Evolutionary conservation across 2,888 invertebrate genomes (phyloP).

Genomic region (Drosophila suboccidentalis): DNA sequence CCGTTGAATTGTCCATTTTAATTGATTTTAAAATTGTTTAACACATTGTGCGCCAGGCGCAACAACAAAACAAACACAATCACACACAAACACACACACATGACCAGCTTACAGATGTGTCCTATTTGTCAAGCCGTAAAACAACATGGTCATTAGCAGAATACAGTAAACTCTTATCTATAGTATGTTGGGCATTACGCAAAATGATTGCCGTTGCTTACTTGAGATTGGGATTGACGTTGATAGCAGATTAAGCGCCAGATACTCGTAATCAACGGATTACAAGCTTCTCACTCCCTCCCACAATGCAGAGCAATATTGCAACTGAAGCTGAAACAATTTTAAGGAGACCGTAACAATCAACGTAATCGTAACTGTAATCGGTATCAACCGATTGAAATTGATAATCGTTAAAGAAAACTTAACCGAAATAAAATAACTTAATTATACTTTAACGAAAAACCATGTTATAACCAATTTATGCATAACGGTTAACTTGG

Average conservation of each 20-base stretch:
- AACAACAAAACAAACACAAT: neutral
- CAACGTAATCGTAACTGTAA: too few relatives aligned
- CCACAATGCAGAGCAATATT: neutral
- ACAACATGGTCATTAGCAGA: constrained; percentile 46
- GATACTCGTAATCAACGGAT: constrained; percentile 12
- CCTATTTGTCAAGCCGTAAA: constrained; percentile 44
- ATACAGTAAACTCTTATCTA: constrained; percentile 30
- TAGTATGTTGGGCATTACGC: constrained; percentile 30
- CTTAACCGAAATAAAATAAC: too few relatives aligned
- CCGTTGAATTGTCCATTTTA: constrained; percentile 45
- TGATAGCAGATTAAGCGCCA: constrained; percentile 3
- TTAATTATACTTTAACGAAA: too few relatives aligned
- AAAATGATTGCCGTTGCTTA: constrained; percentile 27
- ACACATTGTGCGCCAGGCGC: constrained; percentile 21
- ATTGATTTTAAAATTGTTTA: constrained; percentile 55
- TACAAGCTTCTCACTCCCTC: constrained; percentile 3
- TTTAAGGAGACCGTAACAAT: too few relatives aligned
- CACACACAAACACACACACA: neutral
- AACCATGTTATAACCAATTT: too few relatives aligned
- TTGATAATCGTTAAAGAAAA: too few relatives aligned
- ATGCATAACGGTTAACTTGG: too few relatives aligned
- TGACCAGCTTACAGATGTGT: constrained; percentile 4
- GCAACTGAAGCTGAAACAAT: neutral
- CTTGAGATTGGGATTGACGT: constrained; percentile 7
- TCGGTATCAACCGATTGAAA: too few relatives aligned